Percentiles rank a stretch among this genome's conserved stretches.
phyloP scores from a whole-genome alignment of 2,888 invertebrate species.

The Seladonia tumulorum region DNA sequence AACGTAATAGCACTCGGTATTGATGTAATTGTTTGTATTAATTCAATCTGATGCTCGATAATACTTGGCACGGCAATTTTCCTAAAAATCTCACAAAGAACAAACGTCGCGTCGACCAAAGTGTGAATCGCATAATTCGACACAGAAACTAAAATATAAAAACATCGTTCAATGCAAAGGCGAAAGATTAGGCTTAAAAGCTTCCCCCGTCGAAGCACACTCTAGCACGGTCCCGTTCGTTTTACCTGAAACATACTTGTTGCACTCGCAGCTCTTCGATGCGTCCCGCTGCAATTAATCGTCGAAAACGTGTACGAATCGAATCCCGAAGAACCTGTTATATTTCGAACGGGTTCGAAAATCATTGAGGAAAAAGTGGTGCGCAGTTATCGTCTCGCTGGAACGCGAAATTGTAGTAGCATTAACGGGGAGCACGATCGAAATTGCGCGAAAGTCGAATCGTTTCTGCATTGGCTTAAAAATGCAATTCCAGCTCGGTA shows the following conservation, averaged over 20 bases:
- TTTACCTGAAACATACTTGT: not conserved
- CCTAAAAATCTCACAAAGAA: no score
- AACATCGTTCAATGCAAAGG: not conserved
- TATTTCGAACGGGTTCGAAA: not conserved
- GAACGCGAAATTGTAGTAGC: not conserved
- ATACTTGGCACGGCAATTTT: not conserved
- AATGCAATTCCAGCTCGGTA: not conserved
- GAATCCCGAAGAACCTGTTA: not conserved
- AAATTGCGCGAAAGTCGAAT: conserved; percentile 23
- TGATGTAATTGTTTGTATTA: not conserved
- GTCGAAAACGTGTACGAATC: not conserved
- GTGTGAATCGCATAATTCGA: not conserved
- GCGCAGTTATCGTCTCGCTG: no score
- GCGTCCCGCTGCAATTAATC: not conserved
- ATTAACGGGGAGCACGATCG: not conserved
- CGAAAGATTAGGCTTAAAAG: not conserved
- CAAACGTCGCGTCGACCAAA: not conserved
- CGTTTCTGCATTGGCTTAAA: conserved; percentile 6
- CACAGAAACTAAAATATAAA: no score
- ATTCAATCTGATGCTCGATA: not conserved
- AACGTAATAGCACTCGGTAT: no score
- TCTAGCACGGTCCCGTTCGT: not conserved
- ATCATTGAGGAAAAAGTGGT: not conserved
- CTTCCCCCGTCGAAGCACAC: not conserved
- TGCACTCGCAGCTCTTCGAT: not conserved